Base-by-base conservation (phyloP, 2,797 vertebrate species). In the Notolepis coatsorum region DNA sequence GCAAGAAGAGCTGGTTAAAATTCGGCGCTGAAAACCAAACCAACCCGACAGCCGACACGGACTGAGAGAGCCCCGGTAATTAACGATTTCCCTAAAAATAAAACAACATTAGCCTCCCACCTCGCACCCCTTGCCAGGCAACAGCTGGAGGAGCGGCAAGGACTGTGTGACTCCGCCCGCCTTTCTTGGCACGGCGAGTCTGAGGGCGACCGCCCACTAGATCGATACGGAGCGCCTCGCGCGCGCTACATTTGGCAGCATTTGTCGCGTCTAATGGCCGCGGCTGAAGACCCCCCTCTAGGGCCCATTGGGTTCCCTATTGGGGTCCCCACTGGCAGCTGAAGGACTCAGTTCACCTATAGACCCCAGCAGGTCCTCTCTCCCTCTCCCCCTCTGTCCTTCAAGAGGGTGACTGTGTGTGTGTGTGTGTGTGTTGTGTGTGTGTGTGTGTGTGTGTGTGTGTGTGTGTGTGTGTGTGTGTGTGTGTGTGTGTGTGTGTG, bases 81-180 rank as follows among this genome's bases (percentile, higher is more conserved):
- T 91, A 89, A 91, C 73, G 71, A 78, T 86, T 82, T 70, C 77
- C 80, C 90, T 92, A 90, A 91, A 92, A 92, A 92, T 92, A 92
- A 92, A 92, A 76, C 75, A 63, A 83, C 85, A 88, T 93, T 94
- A 92, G 84, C 91, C 90, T 85, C 86, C 85, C 21, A 76, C 87
- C 74, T 73, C 43, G 77, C 57, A 64, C 73, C 83, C 67, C 88
- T 89, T 43, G 30, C 81, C 84, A 84, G 76, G 73, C 27, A 79
- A 71, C 80, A 81, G 80, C 82, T 83, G 35, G 35, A n/a, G 85
- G 91, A 89, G 76, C 86, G 82, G 82, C 88, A 90, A 91, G 88
- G 89, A 90, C 90, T 89, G 76, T n/a, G 75, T 88, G 90, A 91
- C 90, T 86, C 65, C 67, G 37, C 68, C n/a, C 12, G 69, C 71